These are phyloP conservation scores for Pammene fasciana DNA, from an alignment of 2,888 invertebrate species.

Conservation along the genomic window DNA sequence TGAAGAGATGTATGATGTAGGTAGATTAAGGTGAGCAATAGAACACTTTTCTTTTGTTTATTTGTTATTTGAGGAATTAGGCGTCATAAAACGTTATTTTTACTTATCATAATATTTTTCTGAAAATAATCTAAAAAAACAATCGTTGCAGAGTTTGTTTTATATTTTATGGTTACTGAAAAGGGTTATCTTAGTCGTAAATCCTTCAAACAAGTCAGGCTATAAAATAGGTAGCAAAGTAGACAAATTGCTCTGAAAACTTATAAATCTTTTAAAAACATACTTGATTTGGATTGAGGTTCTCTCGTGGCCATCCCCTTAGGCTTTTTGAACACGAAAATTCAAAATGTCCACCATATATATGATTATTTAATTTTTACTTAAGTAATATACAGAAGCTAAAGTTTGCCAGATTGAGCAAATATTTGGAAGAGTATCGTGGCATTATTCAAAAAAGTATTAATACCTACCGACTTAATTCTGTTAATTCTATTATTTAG, in stretches of 20 bases:
- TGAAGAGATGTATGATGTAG: no score
- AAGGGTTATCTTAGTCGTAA: conserved; percentile 23
- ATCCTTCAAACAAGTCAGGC: conserved; percentile 9
- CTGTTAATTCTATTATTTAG: no score
- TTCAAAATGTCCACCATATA: no score
- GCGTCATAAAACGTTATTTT: no score
- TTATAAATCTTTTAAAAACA: conserved; percentile 23
- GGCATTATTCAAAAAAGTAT: no score
- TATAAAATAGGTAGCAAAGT: conserved; percentile 21
- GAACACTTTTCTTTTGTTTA: no score
- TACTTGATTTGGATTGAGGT: conserved; percentile 5
- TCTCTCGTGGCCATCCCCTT: background rate
- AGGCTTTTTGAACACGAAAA: background rate
- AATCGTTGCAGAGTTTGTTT: background rate
- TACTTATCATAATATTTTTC: background rate
- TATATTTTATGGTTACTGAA: conserved; percentile 8
- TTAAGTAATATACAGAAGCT: no score
- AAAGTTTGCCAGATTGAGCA: no score
- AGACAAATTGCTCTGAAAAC: conserved; percentile 24
- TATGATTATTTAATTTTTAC: background rate
- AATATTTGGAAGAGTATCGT: no score
- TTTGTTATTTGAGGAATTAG: background rate
- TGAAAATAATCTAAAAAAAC: background rate
- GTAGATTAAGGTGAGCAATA: no score
- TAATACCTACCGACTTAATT: no score